Evolutionary conservation across 2,797 vertebrate genomes (phyloP), one percentile per base, ranked within the genome.

Genomic region (Tolypeutes matacus): DNA sequence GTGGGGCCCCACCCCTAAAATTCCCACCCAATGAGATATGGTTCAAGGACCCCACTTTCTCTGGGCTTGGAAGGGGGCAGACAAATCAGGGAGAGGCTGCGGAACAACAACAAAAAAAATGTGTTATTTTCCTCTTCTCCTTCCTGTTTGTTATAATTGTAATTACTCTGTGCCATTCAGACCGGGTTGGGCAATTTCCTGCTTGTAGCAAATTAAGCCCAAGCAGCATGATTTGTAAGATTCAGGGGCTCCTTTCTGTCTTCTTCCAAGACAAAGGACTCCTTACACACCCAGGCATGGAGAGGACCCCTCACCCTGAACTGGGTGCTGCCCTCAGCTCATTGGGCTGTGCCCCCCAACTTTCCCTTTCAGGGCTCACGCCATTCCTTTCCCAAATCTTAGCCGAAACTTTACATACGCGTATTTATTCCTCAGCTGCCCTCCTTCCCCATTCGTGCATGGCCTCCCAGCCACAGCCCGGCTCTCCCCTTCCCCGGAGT

Each of bases 221-320:
- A 1, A 12, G 1, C 3, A 3, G 29, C 11, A 0, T 0, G 13
- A 8, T 12, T 3, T 18, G 9, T n/a, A 18, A 1, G 23, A 14
- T 8, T 9, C 0, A 9, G 13, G 12, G 13, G 12, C 13, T 27
- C 7, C 25, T 6, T 2, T n/a, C 27, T 0, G 7, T 8, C 12
- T 67, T 7, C 17, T n/a, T 67, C 7, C 11, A 3, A 2, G 17
- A 46, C 42, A 46, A 46, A 9, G n/a, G n/a, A n/a, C 42, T 46
- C 42, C 42, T 46, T 9, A 46, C 42, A 9, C 42, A 5, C 42
- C 42, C 6, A 4, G 31, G 8, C 46, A 1, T 39, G 2, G 9
- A 27, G 23, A 17, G 9, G 73, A 36, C 49, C 13, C 14, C n/a
- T 29, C 2, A 34, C 18, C 36, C 53, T 8, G 17, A 7, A 34